Evolutionary conservation across 2,888 invertebrate genomes (phyloP).

Genomic region (Cataglyphis cursor): DNA sequence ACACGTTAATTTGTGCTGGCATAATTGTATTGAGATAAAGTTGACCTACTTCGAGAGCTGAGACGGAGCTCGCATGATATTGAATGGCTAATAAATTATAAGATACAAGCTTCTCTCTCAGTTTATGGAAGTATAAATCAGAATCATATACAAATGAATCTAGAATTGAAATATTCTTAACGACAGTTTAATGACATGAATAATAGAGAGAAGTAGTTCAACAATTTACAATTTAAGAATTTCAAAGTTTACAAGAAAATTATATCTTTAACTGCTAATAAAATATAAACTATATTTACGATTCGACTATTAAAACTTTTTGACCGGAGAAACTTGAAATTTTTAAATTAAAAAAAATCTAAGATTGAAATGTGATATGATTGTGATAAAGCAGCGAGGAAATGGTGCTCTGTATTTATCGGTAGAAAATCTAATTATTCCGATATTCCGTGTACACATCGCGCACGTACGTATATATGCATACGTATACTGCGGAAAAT

Average conservation of each 20-base stretch:
- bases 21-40: background rate
- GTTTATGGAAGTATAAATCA: background rate
- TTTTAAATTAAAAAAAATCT: background rate
- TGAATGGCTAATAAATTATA: background rate
- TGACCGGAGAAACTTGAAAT: background rate
- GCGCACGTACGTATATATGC: background rate
- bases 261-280: background rate
- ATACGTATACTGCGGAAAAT: background rate
- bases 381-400: background rate
- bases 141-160: background rate
- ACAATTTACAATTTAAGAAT: background rate
- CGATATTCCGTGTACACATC: background rate
- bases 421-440: conserved; percentile 36
- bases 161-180: background rate
- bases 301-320: background rate
- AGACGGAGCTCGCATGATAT: background rate
- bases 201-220: background rate
- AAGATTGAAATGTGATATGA: background rate
- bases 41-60: background rate
- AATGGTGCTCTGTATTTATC: conserved; percentile 1
- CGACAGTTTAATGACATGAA: background rate
- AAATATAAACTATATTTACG: background rate
- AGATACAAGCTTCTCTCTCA: background rate
- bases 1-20: background rate
- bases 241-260: background rate